Percentiles rank a stretch among this genome's conserved stretches.
Evolutionary conservation across 2,797 vertebrate genomes (phyloP).

Genomic region (Anableps anableps): DNA sequence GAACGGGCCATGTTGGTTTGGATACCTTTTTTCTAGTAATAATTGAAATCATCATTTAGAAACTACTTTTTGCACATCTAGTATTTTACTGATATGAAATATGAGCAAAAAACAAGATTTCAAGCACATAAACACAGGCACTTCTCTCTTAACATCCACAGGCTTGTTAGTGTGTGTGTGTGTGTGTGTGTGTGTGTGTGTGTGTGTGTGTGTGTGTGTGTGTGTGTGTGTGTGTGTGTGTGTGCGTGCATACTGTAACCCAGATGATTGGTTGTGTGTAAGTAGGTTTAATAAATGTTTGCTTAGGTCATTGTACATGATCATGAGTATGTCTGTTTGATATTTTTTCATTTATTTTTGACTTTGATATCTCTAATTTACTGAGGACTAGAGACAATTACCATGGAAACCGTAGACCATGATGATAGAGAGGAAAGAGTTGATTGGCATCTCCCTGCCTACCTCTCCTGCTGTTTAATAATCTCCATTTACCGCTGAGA

Average conservation of each 20-base stretch:
- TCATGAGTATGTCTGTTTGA: neutral
- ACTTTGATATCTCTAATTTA: conserved; percentile 13
- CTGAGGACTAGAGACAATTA: conserved; percentile 57
- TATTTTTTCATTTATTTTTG: conserved; percentile 1
- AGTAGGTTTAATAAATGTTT: neutral
- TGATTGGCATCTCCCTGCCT: conserved; percentile 49
- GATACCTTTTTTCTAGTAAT: too few relatives aligned
- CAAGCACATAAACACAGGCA: neutral
- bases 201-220: conserved; percentile 3
- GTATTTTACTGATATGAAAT: neutral
- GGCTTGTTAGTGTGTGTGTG: neutral
- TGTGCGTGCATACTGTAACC: neutral
- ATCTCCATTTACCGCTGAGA: conserved; percentile 94
- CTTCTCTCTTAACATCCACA: neutral
- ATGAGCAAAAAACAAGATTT: neutral
- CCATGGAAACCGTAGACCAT: conserved; percentile 72
- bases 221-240: conserved; percentile 1
- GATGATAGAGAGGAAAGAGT: conserved; percentile 81
- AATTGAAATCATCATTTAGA: too few relatives aligned
- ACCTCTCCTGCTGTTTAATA: conserved; percentile 89
- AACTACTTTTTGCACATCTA: neutral
- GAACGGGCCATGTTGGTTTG: too few relatives aligned
- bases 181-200: neutral
- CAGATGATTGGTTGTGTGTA: neutral
- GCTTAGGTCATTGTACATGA: neutral